Evolutionary conservation across 2,888 invertebrate genomes (phyloP), one percentile per base, ranked within the genome.

Genomic region (Diabrotica balteata): DNA sequence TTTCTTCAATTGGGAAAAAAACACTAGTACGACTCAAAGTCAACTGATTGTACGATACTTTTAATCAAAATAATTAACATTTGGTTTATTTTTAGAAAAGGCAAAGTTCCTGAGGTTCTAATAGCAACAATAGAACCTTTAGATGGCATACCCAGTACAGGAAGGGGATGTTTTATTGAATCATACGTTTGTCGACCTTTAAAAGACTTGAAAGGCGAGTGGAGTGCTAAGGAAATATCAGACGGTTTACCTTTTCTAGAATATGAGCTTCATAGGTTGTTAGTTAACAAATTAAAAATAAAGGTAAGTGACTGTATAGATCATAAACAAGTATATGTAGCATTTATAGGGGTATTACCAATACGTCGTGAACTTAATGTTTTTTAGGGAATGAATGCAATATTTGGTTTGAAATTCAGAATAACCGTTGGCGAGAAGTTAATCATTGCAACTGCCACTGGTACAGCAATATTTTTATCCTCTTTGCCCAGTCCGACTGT

Each of bases 211-310:
- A 89, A 92, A 9, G 92, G 94, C 0, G 97, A 97, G 84, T 87
- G 92, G 0, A 93, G 93, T 74, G 95, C 98, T 6, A 91, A 96
- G 76, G 97, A 98, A 85, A 94, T 98, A 68, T 97, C 97, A 1
- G 95, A 98, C 86, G 94, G 94, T 76, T 86, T 98, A 63, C 98
- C 98, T 0, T 98, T 98, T 86, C 84, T 98, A 63, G 98, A 98
- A 83, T 98, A 97, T 82, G 97, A 98, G 82, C 86, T 98, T 57
- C 97, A 98, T 84, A 90, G 95, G 69, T 89, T 97, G 74, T 85
- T 98, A 49, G 88, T 97, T 2, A 96, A 95, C 80, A 97, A 97
- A 81, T 85, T 98, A 4, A 91, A 94, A 83, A 93, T 97, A 72
- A 95, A 95, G 84, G 63, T 63, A 51, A 63, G 50, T 47, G 1